Base-by-base conservation (phyloP, 35 echinoderm and acorn worm species). In the Ophioderma brevispina region DNA sequence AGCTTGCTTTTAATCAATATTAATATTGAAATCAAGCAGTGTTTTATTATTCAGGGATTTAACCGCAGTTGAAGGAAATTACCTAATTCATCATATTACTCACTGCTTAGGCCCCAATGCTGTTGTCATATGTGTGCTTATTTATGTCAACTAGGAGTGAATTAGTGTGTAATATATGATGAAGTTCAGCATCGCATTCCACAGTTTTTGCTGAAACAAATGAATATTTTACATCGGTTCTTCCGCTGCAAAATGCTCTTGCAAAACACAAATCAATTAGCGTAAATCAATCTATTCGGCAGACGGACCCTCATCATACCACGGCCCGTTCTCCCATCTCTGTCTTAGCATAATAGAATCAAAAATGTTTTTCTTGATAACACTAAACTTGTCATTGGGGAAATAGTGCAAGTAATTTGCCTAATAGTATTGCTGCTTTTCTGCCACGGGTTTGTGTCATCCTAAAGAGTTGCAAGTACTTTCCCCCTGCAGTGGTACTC, bases 401-500 rank as follows among this genome's bases (percentile, higher is more conserved):
- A 70, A 25, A 70, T 70, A 25, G 59, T 70, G 59, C 28, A 30
- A 70, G 59, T 70, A 70, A 70, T 70, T 70, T 70, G 15, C 59
- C 59, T 70, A 70, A 70, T 70, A 70, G 59, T 25, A 70, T 70
- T 70, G 59, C 59, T 25, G 59, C 59, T 25, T 70, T 70, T 70
- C 10, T 70, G 59, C 59, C 59, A 25, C 17, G 59, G 59, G 28
- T 18, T 70, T 13, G 59, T 70, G 59, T 70, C 59, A 70, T 70
- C 59, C 41, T 46, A 25, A 70, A 70, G 59, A 70, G 59, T 70
- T 13, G 59, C n/a, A 18, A 70, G 59, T 70, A 70, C 80, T 6
- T 39, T 43, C 80, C 80, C 80, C 80, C 35, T 43, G 41, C 37
- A 81, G 79, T 40, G 36, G 79, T 81, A 81, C 79, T 70, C 59